A percentile compares a stretch with the other conserved stretches of the same genome.
Evolutionary conservation across 2,888 invertebrate species (phyloP).

Genomic region (Eremobia ochroleuca): DNA sequence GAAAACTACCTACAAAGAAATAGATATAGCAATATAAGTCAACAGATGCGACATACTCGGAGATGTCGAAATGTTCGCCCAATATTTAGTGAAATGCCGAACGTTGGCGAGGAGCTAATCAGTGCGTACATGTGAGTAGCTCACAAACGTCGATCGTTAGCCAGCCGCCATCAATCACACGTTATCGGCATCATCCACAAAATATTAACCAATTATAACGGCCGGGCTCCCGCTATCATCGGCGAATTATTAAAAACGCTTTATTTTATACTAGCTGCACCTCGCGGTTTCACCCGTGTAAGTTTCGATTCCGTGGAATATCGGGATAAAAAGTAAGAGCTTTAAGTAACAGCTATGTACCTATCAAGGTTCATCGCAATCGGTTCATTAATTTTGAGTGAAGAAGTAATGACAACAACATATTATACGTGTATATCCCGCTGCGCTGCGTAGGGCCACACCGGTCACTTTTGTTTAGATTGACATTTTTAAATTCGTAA

Average conservation of each 20-base stretch:
- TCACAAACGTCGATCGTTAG: slow-evolving; percentile 77
- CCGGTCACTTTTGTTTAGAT: too few species aligned
- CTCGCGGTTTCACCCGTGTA: too few species aligned
- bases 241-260: slow-evolving; percentile 80
- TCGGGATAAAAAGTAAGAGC: too few species aligned
- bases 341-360: too few species aligned
- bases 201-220: slow-evolving; percentile 87
- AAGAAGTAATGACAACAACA: too few species aligned
- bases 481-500: too few species aligned
- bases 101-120: slow-evolving; percentile 59
- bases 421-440: too few species aligned
- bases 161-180: slow-evolving; percentile 85
- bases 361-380: too few species aligned
- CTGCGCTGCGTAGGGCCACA: too few species aligned
- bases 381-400: too few species aligned
- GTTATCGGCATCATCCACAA: slow-evolving; percentile 85
- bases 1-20: slow-evolving; percentile 10
- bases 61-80: slow-evolving; percentile 25
- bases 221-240: slow-evolving; percentile 75
- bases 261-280: too few species aligned
- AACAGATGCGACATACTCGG: slow-evolving; percentile 12
- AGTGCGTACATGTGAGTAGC: slow-evolving; percentile 56
- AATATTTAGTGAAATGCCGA: slow-evolving; percentile 45
- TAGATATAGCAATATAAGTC: slow-evolving; percentile 24
- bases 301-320: too few species aligned